These are phyloP conservation scores for Apocrypta bakeri DNA, from an alignment of 1,140 invertebrate species.

Conservation along the genomic window DNA sequence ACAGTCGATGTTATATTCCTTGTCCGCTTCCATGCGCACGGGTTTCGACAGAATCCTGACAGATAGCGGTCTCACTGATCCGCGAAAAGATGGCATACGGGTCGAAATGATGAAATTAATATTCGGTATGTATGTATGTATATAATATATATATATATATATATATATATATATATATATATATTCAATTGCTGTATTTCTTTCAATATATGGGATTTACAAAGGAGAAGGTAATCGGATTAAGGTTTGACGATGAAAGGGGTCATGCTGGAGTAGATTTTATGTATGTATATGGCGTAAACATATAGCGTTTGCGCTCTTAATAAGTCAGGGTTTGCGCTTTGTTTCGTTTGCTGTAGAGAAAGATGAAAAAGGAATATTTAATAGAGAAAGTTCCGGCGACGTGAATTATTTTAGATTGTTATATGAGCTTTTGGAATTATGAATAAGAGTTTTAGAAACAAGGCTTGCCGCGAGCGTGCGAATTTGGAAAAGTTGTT, in stretches of 20 bases:
- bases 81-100: conserved; percentile 15
- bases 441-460: too few species aligned
- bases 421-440: too few species aligned
- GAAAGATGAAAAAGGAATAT: neutral
- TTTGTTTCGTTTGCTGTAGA: neutral
- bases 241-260: neutral
- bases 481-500: too few species aligned
- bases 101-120: neutral
- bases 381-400: too few species aligned
- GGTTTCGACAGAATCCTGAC: conserved; percentile 85
- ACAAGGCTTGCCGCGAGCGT: too few species aligned
- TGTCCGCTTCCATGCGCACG: conserved; percentile 84
- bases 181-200: too few species aligned
- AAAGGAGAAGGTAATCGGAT: too few species aligned
- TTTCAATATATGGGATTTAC: too few species aligned
- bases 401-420: too few species aligned
- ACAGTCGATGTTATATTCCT: conserved; percentile 84
- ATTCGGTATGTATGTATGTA: neutral
- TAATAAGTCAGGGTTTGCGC: neutral
- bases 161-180: too few species aligned
- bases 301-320: neutral
- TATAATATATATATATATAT: neutral
- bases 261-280: neutral
- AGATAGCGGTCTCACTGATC: conserved; percentile 83
- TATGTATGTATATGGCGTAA: neutral